Conservation (phyloP, 2,888 invertebrate species). For the Cacoxenus indagator region DNA sequence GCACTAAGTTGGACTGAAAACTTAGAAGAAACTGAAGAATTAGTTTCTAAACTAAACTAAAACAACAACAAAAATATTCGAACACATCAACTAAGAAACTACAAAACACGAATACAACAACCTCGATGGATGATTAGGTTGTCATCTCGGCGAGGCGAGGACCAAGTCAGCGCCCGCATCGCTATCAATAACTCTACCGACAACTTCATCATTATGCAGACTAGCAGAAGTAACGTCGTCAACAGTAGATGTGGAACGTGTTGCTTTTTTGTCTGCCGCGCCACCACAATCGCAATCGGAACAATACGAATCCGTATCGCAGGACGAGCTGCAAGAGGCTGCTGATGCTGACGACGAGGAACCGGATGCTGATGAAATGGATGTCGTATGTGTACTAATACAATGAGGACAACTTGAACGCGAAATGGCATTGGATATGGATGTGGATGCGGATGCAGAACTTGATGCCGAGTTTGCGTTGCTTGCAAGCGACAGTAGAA, state of each 20-base stretch:
- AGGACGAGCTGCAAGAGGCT: neutral
- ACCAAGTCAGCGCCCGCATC: slow-evolving; percentile 33
- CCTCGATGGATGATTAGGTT: slow-evolving; percentile 52
- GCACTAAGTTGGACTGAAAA: too few species aligned
- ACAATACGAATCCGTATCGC: slow-evolving; percentile 36
- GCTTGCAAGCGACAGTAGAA: slow-evolving; percentile 53
- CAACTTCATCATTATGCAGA: slow-evolving; percentile 23
- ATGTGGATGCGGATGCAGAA: slow-evolving; percentile 29
- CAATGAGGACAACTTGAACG: slow-evolving; percentile 43
- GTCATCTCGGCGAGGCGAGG: slow-evolving; percentile 52
- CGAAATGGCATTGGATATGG: slow-evolving; percentile 14
- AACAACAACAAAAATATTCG: slow-evolving; percentile 18
- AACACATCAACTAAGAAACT: slow-evolving; percentile 24
- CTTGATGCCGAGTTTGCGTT: slow-evolving; percentile 14
- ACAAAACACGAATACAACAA: slow-evolving; percentile 50
- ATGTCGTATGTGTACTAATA: slow-evolving; percentile 13
- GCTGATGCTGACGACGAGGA: slow-evolving; percentile 27
- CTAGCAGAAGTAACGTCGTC: slow-evolving; percentile 18
- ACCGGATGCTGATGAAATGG: slow-evolving; percentile 24
- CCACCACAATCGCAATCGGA: slow-evolving; percentile 27
- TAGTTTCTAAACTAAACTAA: neutral
- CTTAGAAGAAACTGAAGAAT: too few species aligned
- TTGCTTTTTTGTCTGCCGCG: neutral
- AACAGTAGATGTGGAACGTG: neutral
- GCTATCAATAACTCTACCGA: slow-evolving; percentile 17